phyloP scores from a whole-genome alignment of 2,888 invertebrate species.

The Phalera bucephala region DNA sequence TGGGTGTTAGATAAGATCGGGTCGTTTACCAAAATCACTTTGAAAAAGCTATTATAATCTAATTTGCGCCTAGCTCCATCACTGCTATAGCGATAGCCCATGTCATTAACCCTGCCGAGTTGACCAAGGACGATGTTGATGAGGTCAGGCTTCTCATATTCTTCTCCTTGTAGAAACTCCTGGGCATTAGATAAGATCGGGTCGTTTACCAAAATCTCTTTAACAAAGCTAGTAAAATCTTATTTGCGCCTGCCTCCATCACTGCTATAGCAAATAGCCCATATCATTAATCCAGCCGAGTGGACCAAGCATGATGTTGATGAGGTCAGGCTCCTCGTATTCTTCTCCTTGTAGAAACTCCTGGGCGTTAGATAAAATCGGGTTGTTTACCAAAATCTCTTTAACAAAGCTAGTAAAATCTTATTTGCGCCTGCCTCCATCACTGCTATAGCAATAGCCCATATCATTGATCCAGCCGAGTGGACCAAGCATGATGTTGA shows the following conservation, averaged over 20 bases:
- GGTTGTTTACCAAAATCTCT: too few relatives aligned
- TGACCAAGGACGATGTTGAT: constrained; percentile 63
- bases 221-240: too few relatives aligned
- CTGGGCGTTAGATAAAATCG: too few relatives aligned
- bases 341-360: too few relatives aligned
- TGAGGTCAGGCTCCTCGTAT: too few relatives aligned
- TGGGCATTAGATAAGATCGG: too few relatives aligned
- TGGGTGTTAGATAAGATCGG: too few relatives aligned
- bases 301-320: constrained; percentile 66
- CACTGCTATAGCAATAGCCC: constrained; percentile 64
- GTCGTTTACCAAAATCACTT: constrained; percentile 21
- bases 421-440: constrained; percentile 63
- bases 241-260: constrained; percentile 58
- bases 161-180: too few relatives aligned
- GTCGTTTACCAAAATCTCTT: constrained; percentile 21
- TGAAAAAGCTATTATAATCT: too few relatives aligned
- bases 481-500: constrained; percentile 66
- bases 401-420: too few relatives aligned
- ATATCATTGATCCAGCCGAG: constrained; percentile 48
- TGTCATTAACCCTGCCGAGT: constrained; percentile 50
- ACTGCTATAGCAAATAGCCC: constrained; percentile 66
- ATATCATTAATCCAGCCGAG: constrained; percentile 48
- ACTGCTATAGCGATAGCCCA: constrained; percentile 66
- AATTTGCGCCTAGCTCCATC: constrained; percentile 61
- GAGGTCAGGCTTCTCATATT: too few relatives aligned